Evolutionary conservation across 2,113 vertebrate species (phyloP).

Genomic region (Pleuronectes platessa): DNA sequence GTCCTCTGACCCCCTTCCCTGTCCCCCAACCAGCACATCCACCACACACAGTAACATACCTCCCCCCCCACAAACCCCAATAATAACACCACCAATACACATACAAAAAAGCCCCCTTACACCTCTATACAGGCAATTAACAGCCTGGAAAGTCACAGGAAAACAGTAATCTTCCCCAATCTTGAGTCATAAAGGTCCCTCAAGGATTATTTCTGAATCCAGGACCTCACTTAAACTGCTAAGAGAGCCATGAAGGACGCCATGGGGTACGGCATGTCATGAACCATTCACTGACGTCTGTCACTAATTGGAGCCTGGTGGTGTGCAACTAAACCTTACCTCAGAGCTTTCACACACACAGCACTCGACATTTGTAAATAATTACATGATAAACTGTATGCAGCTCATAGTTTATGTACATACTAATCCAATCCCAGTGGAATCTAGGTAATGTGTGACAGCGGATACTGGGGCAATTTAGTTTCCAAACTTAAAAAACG

Average conservation of each 20-base stretch:
- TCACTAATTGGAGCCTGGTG: conserved; percentile 59
- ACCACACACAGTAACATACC: conserved; percentile 69
- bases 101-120: neutral
- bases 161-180: neutral
- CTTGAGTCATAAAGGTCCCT: conserved; percentile 63
- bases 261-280: conserved; percentile 25
- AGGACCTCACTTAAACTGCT: conserved; percentile 35
- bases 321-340: conserved; percentile 40
- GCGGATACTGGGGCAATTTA: neutral
- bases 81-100: conserved; percentile 51
- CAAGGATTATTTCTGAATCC: conserved; percentile 64
- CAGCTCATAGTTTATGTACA: conserved; percentile 24
- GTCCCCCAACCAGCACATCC: conserved; percentile 67
- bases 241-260: conserved; percentile 31
- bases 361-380: conserved; percentile 40
- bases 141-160: conserved; percentile 28
- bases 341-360: conserved; percentile 40
- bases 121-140: conserved; percentile 38
- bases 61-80: conserved; percentile 32
- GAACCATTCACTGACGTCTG: conserved; percentile 18
- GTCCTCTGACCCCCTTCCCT: conserved; percentile 81
- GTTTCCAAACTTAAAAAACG: conserved; percentile 16
- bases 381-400: conserved; percentile 39
- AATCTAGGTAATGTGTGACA: conserved; percentile 20
- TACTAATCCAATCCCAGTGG: conserved; percentile 35